phyloP scores from a whole-genome alignment of 2,113 vertebrate species.

The Apodemus speciosus region DNA sequence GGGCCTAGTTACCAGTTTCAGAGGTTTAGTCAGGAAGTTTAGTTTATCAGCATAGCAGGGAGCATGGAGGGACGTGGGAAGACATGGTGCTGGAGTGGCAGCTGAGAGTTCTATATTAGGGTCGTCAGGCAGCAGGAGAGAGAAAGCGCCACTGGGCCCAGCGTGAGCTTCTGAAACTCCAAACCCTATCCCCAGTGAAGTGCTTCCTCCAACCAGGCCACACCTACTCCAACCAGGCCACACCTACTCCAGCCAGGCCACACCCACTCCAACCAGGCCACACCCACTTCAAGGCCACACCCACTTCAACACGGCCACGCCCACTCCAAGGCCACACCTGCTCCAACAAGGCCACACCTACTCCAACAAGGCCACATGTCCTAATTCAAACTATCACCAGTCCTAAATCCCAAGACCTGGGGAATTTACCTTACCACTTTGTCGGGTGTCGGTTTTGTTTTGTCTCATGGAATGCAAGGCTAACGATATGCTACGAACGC shows the following conservation, averaged over 20 bases:
- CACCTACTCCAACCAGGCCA: neutral
- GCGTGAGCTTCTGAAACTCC: neutral
- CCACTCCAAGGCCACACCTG: neutral
- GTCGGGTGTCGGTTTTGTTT: neutral
- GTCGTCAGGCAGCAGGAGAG: neutral
- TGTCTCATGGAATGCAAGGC: neutral
- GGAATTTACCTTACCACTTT: too few species aligned
- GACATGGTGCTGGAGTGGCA: neutral
- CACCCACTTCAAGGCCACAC: too few species aligned
- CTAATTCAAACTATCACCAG: neutral
- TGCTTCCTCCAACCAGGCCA: neutral
- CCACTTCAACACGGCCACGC: too few species aligned
- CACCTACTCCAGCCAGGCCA: neutral
- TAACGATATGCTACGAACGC: neutral
- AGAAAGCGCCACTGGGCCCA: neutral
- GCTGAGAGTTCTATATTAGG: neutral
- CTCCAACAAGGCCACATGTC: neutral
- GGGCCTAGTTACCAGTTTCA: neutral
- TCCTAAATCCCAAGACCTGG: neutral
- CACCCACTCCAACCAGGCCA: too few species aligned
- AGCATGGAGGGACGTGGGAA: neutral
- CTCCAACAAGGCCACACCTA: too few species aligned
- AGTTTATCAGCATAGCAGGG: too few species aligned
- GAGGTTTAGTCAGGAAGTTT: neutral
- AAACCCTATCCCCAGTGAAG: neutral